phyloP scores from a whole-genome alignment of 2,113 vertebrate species.

The Cinclus mexicanus region DNA sequence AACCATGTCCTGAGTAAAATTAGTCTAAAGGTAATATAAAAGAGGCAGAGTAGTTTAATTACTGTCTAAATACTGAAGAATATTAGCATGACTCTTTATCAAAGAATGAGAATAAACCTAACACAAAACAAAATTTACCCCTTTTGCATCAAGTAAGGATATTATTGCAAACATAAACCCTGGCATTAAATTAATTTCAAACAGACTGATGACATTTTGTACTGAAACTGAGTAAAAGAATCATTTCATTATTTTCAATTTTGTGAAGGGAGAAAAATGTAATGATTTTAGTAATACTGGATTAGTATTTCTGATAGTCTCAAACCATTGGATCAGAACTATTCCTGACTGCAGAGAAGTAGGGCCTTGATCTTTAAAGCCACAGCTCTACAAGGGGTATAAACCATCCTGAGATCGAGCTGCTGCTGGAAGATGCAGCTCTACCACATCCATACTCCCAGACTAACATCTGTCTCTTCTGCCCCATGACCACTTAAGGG shows the following conservation, averaged over 20 bases:
- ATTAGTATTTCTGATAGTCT: background rate
- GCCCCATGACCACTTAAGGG: rapidly evolving
- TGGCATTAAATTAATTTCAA: background rate
- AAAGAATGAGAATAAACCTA: background rate
- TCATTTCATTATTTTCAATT: background rate
- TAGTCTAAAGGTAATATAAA: background rate
- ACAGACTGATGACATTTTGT: background rate
- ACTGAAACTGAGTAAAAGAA: background rate
- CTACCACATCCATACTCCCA: background rate
- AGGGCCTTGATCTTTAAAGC: background rate
- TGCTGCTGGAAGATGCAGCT: background rate
- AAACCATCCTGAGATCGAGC: background rate
- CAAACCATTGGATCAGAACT: background rate
- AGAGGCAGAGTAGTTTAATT: background rate
- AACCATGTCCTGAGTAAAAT: background rate
- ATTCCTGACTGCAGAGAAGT: background rate
- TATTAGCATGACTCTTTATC: background rate
- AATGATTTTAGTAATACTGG: background rate
- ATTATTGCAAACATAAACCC: background rate
- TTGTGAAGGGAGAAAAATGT: background rate
- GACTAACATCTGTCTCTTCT: background rate
- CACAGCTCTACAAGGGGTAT: background rate
- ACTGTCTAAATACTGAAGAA: background rate
- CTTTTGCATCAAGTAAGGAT: background rate
- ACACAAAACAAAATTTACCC: background rate